Conservation (phyloP, 2,113 vertebrate genomes). For the Halcyon malimbica region DNA sequence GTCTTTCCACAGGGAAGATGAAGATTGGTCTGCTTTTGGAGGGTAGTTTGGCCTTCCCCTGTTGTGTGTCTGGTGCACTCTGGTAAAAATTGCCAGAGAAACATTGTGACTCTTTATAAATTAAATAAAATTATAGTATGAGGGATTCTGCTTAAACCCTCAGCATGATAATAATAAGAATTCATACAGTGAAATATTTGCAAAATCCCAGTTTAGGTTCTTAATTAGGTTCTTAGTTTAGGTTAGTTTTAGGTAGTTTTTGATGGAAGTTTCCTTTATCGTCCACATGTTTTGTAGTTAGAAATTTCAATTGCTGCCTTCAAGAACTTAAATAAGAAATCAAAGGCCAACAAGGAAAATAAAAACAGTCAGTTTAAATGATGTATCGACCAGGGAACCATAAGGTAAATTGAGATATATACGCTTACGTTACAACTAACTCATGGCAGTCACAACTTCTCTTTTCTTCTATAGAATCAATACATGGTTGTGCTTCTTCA, state of each 20-base stretch:
- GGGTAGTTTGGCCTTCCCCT: not conserved
- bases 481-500: not conserved
- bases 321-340: slow-evolving; percentile 52
- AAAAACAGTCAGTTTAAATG: slow-evolving; percentile 49
- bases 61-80: not conserved
- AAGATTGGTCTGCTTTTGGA: not conserved
- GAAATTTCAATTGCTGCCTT: slow-evolving; percentile 13
- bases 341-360: slow-evolving; percentile 47
- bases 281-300: not conserved
- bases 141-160: not conserved
- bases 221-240: too few species aligned
- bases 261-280: not conserved
- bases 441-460: not conserved
- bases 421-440: not conserved
- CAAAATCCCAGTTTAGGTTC: not conserved
- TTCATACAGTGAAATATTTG: not conserved
- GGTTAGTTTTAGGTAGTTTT: not conserved
- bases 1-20: not conserved
- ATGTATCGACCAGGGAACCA: slow-evolving; percentile 23
- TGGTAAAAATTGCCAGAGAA: not conserved
- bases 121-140: not conserved
- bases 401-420: slow-evolving; percentile 49
- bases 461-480: not conserved
- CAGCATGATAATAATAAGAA: not conserved
- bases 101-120: not conserved